Conservation (phyloP, 1,140 invertebrate species). For the Probaryconus sp. region DNA sequence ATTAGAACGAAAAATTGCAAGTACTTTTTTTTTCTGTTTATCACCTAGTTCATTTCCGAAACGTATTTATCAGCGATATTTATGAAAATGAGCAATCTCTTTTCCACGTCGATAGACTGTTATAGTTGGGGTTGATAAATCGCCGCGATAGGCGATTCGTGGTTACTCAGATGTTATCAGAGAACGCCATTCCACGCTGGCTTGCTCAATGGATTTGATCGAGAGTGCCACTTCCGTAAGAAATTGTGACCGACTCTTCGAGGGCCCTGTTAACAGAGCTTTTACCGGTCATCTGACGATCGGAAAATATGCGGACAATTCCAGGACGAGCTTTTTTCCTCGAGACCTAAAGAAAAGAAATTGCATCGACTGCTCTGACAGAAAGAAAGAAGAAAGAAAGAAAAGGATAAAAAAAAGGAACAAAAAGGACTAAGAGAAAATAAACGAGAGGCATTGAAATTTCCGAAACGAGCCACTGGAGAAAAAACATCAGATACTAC, state of each 20-base stretch:
- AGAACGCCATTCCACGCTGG: slow-evolving; percentile 1
- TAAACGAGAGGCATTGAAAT: too few species aligned
- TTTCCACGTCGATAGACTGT: slow-evolving; percentile 8
- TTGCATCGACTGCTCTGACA: too few species aligned
- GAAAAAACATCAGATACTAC: too few species aligned
- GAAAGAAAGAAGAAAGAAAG: too few species aligned
- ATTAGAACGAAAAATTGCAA: too few species aligned
- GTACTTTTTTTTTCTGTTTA: too few species aligned
- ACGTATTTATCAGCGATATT: slow-evolving; percentile 35
- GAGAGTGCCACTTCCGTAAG: slow-evolving; percentile 44
- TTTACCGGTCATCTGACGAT: slow-evolving; percentile 16
- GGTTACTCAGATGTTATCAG: slow-evolving; percentile 38
- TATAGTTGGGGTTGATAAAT: slow-evolving; percentile 31
- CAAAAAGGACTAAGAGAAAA: too few species aligned
- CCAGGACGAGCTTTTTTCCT: too few species aligned
- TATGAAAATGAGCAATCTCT: slow-evolving; percentile 22
- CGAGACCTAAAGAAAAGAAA: too few species aligned
- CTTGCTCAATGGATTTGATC: slow-evolving; percentile 41
- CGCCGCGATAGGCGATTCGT: slow-evolving; percentile 25
- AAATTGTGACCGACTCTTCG: slow-evolving; percentile 24
- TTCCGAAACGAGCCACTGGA: too few species aligned
- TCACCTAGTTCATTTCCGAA: too few species aligned
- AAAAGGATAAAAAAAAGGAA: too few species aligned
- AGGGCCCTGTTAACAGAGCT: slow-evolving; percentile 37
- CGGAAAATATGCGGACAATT: slow-evolving; percentile 2